Evolutionary conservation across 2,888 invertebrate species (phyloP).

Genomic region (Apantesis nais): DNA sequence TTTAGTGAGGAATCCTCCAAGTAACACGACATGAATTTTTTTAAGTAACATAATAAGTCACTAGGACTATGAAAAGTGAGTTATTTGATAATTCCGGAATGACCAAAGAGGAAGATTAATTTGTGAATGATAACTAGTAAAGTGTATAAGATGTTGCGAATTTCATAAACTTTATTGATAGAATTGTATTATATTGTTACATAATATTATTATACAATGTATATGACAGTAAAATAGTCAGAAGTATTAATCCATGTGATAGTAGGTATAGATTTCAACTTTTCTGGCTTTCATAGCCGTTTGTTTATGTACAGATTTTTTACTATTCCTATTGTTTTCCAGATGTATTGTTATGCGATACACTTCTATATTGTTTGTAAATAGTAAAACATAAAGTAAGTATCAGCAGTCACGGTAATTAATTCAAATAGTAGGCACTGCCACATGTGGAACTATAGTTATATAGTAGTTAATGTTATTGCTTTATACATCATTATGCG

Average conservation of each 20-base stretch:
- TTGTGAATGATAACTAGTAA: conserved; percentile 51
- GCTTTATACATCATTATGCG: conserved; percentile 6
- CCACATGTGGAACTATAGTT: conserved; percentile 45
- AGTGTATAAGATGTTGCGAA: conserved; percentile 71
- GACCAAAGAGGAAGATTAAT: conserved; percentile 77
- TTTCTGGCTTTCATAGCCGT: conserved; percentile 34
- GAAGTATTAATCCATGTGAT: conserved; percentile 83
- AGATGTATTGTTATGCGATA: conserved; percentile 16
- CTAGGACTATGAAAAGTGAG: conserved; percentile 29
- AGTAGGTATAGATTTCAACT: conserved; percentile 69
- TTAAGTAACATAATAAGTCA: conserved; percentile 42
- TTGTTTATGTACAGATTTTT: conserved; percentile 23
- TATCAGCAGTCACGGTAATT: conserved; percentile 31
- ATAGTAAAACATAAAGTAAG: conserved; percentile 23
- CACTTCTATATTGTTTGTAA: conserved; percentile 23
- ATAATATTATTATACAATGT: conserved; percentile 50
- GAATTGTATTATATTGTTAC: conserved; percentile 64
- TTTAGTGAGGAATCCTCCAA: too few relatives aligned
- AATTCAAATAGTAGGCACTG: conserved; percentile 61
- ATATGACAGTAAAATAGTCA: conserved; percentile 67
- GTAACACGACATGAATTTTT: too few relatives aligned
- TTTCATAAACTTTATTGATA: conserved; percentile 64
- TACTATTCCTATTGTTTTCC: conserved; percentile 16
- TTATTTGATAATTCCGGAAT: conserved; percentile 57
- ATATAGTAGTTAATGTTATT: conserved; percentile 12